Conservation (phyloP, 2,113 vertebrate genomes). For the Colius striatus region DNA sequence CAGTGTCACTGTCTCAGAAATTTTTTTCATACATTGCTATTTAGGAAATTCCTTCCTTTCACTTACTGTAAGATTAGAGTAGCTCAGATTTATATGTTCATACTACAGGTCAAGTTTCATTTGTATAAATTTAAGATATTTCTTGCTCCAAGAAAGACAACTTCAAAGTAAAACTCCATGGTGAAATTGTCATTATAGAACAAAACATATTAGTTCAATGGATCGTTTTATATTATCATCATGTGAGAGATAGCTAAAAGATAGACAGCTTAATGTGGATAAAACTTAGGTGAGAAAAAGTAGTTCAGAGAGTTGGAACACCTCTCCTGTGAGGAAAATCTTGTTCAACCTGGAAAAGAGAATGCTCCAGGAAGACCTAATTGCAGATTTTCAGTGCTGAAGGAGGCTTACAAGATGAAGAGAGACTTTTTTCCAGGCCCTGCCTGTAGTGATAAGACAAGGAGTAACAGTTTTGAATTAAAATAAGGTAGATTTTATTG, state of each 20-base stretch:
- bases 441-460: not conserved
- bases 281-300: not conserved
- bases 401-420: not conserved
- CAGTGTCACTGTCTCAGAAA: not conserved
- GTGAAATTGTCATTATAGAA: not conserved
- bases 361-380: not conserved
- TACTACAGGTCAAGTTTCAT: not conserved
- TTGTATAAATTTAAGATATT: not conserved
- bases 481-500: not conserved
- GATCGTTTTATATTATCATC: not conserved
- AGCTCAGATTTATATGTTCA: not conserved
- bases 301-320: not conserved
- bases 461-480: not conserved
- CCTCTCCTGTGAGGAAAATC: too few relatives aligned
- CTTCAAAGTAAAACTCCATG: not conserved
- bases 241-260: not conserved
- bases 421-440: not conserved
- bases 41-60: not conserved
- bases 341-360: not conserved
- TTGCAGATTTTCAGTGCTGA: not conserved
- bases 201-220: not conserved
- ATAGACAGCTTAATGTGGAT: not conserved
- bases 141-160: not conserved
- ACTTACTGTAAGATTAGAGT: not conserved
- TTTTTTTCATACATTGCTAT: not conserved